Evolutionary conservation across 2,888 invertebrate species (phyloP).

Genomic region (Acanthoscelides obtectus): DNA sequence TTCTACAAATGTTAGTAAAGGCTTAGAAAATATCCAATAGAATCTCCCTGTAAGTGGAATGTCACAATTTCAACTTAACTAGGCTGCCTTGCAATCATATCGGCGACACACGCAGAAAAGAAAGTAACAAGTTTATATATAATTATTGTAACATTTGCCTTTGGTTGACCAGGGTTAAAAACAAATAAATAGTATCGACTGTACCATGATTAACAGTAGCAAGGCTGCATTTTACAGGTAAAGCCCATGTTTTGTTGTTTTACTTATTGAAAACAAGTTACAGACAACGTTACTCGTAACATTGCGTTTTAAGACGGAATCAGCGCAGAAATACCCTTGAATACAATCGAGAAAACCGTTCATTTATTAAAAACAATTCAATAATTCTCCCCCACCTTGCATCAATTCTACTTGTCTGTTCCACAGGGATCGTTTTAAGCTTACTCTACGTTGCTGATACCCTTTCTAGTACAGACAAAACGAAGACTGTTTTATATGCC

Average conservation of each 20-base stretch:
- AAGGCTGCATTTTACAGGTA: background rate
- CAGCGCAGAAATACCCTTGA: too few relatives aligned
- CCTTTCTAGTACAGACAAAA: too few relatives aligned
- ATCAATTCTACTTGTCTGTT: too few relatives aligned
- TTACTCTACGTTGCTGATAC: too few relatives aligned
- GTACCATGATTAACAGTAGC: background rate
- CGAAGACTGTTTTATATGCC: too few relatives aligned
- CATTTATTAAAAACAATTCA: too few relatives aligned
- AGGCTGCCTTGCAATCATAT: background rate
- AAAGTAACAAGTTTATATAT: background rate
- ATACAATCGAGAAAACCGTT: too few relatives aligned
- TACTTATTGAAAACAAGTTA: background rate
- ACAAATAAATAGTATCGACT: background rate
- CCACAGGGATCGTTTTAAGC: too few relatives aligned
- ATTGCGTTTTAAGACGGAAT: too few relatives aligned
- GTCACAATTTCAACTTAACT: background rate
- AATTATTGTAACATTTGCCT: background rate
- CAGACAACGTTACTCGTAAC: background rate
- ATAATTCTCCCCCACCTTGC: too few relatives aligned
- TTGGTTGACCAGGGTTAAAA: background rate
- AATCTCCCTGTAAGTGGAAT: background rate
- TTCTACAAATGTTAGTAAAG: too few relatives aligned
- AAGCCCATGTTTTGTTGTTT: background rate
- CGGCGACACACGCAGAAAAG: background rate
- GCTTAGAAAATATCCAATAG: background rate